Base-by-base conservation (phyloP, 37 sponge, comb jelly and placozoan species). In the Diacarnus erythraeanus region DNA sequence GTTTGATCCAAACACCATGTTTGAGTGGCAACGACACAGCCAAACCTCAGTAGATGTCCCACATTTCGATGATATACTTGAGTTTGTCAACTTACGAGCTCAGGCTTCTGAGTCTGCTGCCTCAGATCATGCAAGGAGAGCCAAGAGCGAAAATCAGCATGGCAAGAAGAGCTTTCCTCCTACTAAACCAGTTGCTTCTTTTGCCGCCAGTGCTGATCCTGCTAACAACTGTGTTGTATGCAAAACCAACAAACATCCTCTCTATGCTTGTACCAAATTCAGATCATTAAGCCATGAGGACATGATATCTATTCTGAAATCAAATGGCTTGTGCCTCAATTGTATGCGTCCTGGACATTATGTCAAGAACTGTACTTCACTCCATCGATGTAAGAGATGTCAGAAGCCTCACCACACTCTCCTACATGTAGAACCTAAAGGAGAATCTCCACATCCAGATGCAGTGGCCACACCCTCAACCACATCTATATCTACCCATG, bases 391-490 rank as follows among this genome's bases (percentile, higher is more conserved):
- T 54, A 79, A 79, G 59, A 44, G 27, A 26, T 86, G 86, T 66
- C 80, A 86, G 58, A 79, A 67, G 33, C 64, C 68, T 27, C 86
- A 86, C 31, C 86, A 86, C 72, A 80, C 86, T 66, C 41, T 79
- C n/a, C n/a, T n/a, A n/a, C n/a, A n/a, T n/a, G n/a, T n/a, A n/a
- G n/a, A n/a, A n/a, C n/a, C n/a, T n/a, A n/a, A n/a, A n/a, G n/a
- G n/a, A n/a, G n/a, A n/a, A n/a, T n/a, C n/a, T n/a, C n/a, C n/a
- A n/a, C n/a, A n/a, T n/a, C n/a, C n/a, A n/a, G n/a, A n/a, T n/a
- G n/a, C n/a, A n/a, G n/a, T n/a, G n/a, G 12, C 51, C 67, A 1
- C 67, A 23, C 67, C 64, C 64, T 4, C 67, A 20, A 27, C 25
- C 3, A 2, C 67, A 2, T 5, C 67, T 29, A 27, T 21, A 9